Percentiles rank a stretch among this genome's conserved stretches.
Evolutionary conservation across 2,113 vertebrate genomes (phyloP).

Genomic region (Vimba vimba): DNA sequence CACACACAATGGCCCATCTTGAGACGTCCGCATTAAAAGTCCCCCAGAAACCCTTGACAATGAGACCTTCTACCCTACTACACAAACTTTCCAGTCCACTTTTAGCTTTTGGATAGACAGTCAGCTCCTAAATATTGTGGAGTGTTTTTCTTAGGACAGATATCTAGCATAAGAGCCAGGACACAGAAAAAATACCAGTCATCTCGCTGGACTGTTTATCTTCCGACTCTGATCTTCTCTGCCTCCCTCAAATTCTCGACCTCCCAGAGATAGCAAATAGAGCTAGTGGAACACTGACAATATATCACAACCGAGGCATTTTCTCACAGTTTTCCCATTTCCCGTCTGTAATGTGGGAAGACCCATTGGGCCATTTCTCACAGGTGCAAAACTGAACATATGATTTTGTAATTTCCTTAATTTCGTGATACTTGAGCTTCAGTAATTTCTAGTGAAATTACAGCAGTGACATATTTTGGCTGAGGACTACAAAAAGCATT

Average conservation of each 20-base stretch:
- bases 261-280: constrained; percentile 3
- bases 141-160: constrained; percentile 38
- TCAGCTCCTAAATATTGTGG: constrained; percentile 37
- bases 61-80: neutral
- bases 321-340: constrained; percentile 39
- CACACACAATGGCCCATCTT: neutral
- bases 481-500: neutral
- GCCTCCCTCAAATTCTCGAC: constrained; percentile 21
- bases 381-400: constrained; percentile 36
- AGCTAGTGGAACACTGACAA: constrained; percentile 26
- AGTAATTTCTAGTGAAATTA: constrained; percentile 22
- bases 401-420: constrained; percentile 27
- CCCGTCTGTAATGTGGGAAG: constrained; percentile 21
- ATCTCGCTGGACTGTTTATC: constrained; percentile 39
- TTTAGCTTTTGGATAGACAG: constrained; percentile 21
- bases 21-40: neutral
- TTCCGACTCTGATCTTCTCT: constrained; percentile 18
- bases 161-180: constrained; percentile 32
- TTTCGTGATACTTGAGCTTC: constrained; percentile 14
- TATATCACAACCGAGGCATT: constrained; percentile 16
- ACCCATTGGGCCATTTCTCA: constrained; percentile 21
- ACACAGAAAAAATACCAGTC: constrained; percentile 16
- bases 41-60: neutral
- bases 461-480: constrained; percentile 25
- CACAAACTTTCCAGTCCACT: constrained; percentile 18